Percentiles rank a stretch among this genome's conserved stretches.
phyloP scores from a whole-genome alignment of 2,113 vertebrate species.

The Raja brachyura region DNA sequence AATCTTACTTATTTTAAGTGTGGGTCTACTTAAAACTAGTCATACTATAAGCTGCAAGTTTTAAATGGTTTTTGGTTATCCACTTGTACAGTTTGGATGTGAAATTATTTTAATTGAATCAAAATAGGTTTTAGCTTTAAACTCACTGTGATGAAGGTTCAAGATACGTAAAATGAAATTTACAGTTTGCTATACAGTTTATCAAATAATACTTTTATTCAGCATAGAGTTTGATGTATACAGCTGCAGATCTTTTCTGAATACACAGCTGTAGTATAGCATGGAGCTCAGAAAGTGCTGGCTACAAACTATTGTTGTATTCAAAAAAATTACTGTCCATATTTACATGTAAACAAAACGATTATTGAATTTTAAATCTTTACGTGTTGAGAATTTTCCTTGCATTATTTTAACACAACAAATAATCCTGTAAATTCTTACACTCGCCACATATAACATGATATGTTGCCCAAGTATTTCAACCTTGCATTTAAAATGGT shows the following conservation, averaged over 20 bases:
- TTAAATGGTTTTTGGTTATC: background rate
- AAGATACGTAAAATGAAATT: background rate
- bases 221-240: background rate
- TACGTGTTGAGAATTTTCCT: background rate
- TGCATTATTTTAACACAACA: background rate
- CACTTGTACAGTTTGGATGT: background rate
- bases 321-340: no score
- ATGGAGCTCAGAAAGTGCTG: background rate
- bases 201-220: background rate
- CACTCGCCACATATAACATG: background rate
- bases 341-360: background rate
- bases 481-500: background rate
- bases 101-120: background rate
- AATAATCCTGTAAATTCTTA: background rate
- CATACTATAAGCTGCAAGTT: background rate
- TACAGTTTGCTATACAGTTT: background rate
- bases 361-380: background rate
- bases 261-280: background rate
- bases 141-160: background rate
- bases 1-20: background rate
- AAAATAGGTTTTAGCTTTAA: background rate
- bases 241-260: background rate
- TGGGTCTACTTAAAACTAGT: background rate
- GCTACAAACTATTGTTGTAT: background rate
- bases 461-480: background rate